These are phyloP conservation scores for Chelon labrosus DNA, from an alignment of 2,797 vertebrate genomes.

Conservation along the genomic window DNA sequence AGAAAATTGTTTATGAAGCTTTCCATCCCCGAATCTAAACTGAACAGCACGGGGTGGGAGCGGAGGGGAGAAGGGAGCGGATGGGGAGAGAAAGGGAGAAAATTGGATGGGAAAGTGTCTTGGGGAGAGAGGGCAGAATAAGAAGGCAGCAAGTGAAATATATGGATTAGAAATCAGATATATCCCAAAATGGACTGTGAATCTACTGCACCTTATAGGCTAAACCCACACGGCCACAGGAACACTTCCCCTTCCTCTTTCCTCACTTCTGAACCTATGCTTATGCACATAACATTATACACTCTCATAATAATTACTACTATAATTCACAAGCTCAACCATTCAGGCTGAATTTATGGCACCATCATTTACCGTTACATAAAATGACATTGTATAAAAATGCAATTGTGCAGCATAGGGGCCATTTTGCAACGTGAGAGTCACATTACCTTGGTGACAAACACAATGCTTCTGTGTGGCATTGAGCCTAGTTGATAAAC, in stretches of 20 bases:
- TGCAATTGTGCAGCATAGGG: slow-evolving; percentile 70
- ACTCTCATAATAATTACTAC: slow-evolving; percentile 77
- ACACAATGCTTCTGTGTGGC: slow-evolving; percentile 73
- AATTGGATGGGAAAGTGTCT: slow-evolving; percentile 82
- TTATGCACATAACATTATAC: slow-evolving; percentile 76
- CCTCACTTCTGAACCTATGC: slow-evolving; percentile 71
- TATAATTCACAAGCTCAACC: slow-evolving; percentile 80
- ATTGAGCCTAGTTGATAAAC: slow-evolving; percentile 55
- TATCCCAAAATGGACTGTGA: slow-evolving; percentile 67
- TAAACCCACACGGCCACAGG: slow-evolving; percentile 31
- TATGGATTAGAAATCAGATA: slow-evolving; percentile 83
- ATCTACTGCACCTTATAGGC: slow-evolving; percentile 62
- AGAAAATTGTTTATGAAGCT: slow-evolving; percentile 89
- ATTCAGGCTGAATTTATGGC: slow-evolving; percentile 77
- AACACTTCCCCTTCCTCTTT: slow-evolving; percentile 47
- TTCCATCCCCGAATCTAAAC: slow-evolving; percentile 84
- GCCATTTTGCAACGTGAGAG: slow-evolving; percentile 70
- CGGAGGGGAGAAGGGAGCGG: slow-evolving; percentile 46
- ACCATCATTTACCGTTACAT: slow-evolving; percentile 76
- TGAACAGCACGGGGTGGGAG: slow-evolving; percentile 70
- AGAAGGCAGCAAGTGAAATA: slow-evolving; percentile 76
- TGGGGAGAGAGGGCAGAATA: slow-evolving; percentile 75
- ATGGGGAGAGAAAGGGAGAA: slow-evolving; percentile 75
- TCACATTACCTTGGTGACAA: slow-evolving; percentile 72
- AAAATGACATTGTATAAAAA: slow-evolving; percentile 81